Percentiles rank a stretch among this genome's conserved stretches.
Evolutionary conservation across 2,888 invertebrate species (phyloP).

Genomic region (Coremacera marginata): DNA sequence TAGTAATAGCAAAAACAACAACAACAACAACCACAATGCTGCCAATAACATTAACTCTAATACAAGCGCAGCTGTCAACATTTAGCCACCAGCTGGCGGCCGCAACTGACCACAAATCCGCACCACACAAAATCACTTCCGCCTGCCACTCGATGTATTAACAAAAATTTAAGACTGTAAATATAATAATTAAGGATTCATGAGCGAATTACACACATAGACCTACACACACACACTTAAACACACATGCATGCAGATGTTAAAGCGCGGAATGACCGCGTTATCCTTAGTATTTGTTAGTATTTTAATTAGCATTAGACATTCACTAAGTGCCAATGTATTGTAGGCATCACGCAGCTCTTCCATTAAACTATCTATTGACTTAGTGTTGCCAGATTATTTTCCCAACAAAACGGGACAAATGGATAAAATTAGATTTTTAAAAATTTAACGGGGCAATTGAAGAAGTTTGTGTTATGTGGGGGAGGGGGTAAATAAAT

Average conservation of each 20-base stretch:
- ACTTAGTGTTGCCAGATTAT: no score
- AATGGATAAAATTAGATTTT: no score
- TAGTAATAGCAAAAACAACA: conserved; percentile 22
- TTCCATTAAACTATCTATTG: background rate
- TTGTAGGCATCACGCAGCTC: background rate
- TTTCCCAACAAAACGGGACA: no score
- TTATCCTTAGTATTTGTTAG: background rate
- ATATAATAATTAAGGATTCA: background rate
- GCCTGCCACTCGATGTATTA: background rate
- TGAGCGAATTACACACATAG: background rate
- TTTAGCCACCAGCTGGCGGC: conserved; percentile 39
- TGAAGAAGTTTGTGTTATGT: no score
- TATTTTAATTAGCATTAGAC: background rate
- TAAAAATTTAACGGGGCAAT: no score
- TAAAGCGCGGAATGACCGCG: background rate
- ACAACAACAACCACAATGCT: conserved; percentile 34
- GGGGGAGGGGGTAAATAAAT: no score
- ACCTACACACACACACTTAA: background rate
- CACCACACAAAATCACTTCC: background rate
- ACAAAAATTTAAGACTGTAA: conserved; percentile 21
- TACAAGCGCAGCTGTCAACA: conserved; percentile 55
- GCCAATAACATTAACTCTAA: conserved; percentile 33
- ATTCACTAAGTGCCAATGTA: conserved; percentile 26
- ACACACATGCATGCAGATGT: background rate
- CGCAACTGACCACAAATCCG: background rate